These are phyloP conservation scores for Falco novaeseelandiae DNA, from an alignment of 2,797 vertebrate genomes.

Conservation along the genomic window DNA sequence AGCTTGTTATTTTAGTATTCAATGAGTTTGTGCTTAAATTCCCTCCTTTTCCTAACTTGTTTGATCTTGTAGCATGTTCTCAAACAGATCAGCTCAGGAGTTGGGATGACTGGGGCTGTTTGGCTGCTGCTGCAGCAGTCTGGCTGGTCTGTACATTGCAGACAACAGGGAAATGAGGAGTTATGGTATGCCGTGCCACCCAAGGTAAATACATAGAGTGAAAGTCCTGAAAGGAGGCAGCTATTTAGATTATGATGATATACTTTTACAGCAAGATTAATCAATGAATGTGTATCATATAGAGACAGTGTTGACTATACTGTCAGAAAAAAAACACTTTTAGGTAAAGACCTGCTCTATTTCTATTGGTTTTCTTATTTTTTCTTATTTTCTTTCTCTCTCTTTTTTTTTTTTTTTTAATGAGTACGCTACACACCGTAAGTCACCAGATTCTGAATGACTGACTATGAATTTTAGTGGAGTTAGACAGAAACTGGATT, in stretches of 20 bases:
- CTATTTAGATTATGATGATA: not conserved
- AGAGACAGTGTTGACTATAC: not conserved
- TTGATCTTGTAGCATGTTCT: not conserved
- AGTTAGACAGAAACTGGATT: not conserved
- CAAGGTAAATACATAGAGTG: too few species aligned
- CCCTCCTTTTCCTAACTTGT: not conserved
- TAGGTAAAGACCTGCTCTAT: too few species aligned
- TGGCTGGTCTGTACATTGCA: not conserved
- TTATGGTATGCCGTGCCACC: too few species aligned
- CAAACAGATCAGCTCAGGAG: not conserved
- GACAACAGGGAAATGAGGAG: not conserved
- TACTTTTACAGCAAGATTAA: not conserved
- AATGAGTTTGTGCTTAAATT: not conserved
- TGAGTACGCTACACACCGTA: not conserved
- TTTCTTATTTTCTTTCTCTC: not conserved
- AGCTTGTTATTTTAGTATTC: not conserved
- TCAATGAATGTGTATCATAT: not conserved
- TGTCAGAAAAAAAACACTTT: too few species aligned
- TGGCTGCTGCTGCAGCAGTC: not conserved
- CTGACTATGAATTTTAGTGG: not conserved
- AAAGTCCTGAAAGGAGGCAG: not conserved
- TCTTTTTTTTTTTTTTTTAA: not conserved
- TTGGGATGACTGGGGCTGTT: not conserved
- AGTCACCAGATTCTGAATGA: not conserved
- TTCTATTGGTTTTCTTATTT: too few species aligned